Percentiles rank a stretch among this genome's conserved stretches.
phyloP scores from a whole-genome alignment of 2,797 vertebrate genomes.

The Mormyrus proboscirostris region DNA sequence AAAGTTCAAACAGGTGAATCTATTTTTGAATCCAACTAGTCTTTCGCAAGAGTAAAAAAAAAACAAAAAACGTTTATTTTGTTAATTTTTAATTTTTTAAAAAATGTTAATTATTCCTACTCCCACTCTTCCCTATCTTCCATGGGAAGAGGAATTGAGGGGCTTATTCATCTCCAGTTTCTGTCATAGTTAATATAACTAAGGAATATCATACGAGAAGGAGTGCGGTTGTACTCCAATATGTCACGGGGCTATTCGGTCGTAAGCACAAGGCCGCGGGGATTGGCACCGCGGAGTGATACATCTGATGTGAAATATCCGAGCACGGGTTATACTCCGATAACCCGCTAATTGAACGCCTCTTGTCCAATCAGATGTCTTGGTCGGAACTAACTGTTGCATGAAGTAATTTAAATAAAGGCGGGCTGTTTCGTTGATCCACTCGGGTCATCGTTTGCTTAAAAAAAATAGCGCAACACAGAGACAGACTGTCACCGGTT shows the following conservation, averaged over 20 bases:
- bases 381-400: neutral
- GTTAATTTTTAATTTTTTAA: neutral
- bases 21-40: neutral
- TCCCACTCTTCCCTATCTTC: neutral
- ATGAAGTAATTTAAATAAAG: neutral
- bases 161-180: neutral
- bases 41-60: neutral
- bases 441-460: neutral
- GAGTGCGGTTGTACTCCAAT: neutral
- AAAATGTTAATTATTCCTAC: neutral
- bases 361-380: neutral
- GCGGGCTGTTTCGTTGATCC: neutral
- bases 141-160: neutral
- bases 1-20: neutral
- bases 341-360: neutral
- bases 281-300: neutral
- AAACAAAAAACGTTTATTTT: neutral
- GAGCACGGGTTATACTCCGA: neutral
- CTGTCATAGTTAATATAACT: neutral
- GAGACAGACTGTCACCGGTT: too few species aligned
- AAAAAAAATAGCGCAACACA: too few species aligned
- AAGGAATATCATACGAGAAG: neutral
- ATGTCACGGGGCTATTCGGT: neutral
- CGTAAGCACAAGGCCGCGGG: neutral
- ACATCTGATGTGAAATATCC: neutral